Evolutionary conservation across 2,888 invertebrate species (phyloP).

Genomic region (Yponomeuta cagnagella): DNA sequence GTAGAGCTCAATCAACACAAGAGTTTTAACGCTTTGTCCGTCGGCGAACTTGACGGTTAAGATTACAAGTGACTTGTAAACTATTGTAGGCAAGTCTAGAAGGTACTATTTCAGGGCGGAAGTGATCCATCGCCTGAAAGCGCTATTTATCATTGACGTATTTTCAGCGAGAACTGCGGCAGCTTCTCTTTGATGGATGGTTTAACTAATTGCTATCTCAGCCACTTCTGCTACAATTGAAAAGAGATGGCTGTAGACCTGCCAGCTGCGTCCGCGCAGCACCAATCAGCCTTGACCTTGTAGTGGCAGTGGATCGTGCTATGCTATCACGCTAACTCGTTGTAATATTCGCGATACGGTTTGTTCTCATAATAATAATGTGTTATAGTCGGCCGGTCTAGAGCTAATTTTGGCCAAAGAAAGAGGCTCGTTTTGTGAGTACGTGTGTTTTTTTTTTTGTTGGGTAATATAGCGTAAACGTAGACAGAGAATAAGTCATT

Average conservation of each 20-base stretch:
- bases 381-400: constrained; percentile 8
- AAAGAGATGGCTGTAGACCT: constrained; percentile 37
- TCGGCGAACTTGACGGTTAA: no score
- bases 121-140: not conserved
- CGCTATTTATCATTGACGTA: constrained; percentile 46
- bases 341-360: constrained; percentile 42
- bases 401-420: not conserved
- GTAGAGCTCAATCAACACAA: no score
- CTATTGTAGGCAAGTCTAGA: not conserved
- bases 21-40: no score
- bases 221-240: constrained; percentile 22
- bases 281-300: constrained; percentile 64
- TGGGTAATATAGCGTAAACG: not conserved
- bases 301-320: constrained; percentile 44
- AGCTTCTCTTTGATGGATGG: not conserved
- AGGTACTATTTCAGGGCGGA: not conserved
- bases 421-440: not conserved
- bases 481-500: no score
- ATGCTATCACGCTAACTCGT: constrained; percentile 26
- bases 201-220: not conserved
- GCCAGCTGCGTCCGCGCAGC: constrained; percentile 35
- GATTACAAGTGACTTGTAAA: not conserved
- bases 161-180: constrained; percentile 60
- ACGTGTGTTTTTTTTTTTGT: not conserved
- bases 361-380: constrained; percentile 19